Percentiles rank a stretch among this genome's conserved stretches.
These are phyloP conservation scores for Lysiphlebus fabarum DNA, from an alignment of 1,140 invertebrate species.

Conservation along the genomic window DNA sequence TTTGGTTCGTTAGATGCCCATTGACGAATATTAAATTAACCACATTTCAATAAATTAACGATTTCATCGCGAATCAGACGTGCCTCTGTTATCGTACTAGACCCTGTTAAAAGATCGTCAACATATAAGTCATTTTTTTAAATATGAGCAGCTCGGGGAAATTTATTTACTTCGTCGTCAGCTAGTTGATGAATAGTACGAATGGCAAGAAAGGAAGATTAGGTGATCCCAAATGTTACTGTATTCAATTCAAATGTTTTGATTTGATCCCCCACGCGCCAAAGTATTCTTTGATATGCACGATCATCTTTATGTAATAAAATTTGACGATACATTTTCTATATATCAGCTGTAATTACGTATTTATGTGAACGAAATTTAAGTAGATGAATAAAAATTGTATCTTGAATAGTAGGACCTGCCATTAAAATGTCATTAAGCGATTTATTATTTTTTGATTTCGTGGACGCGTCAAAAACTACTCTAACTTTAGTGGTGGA, in stretches of 20 bases:
- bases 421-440: too few species aligned
- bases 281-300: slow-evolving; percentile 41
- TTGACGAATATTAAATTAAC: slow-evolving; percentile 36
- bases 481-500: too few species aligned
- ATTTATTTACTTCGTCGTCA: slow-evolving; percentile 27
- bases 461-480: too few species aligned
- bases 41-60: slow-evolving; percentile 28
- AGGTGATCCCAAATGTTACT: slow-evolving; percentile 46
- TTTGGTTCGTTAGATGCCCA: slow-evolving; percentile 36
- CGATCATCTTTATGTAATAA: slow-evolving; percentile 24
- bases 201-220: slow-evolving; percentile 36
- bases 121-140: slow-evolving; percentile 32
- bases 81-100: slow-evolving; percentile 25
- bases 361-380: too few species aligned
- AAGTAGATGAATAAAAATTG: too few species aligned
- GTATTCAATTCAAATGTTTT: slow-evolving; percentile 32
- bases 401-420: too few species aligned
- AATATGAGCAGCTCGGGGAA: slow-evolving; percentile 23
- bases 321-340: too few species aligned
- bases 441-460: too few species aligned
- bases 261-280: slow-evolving; percentile 28
- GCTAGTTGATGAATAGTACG: slow-evolving; percentile 35
- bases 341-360: too few species aligned
- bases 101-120: slow-evolving; percentile 35
- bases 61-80: slow-evolving; percentile 31